These are phyloP conservation scores for Neolamprologus variostigma DNA, from an alignment of 2,113 vertebrate species.

Conservation along the genomic window DNA sequence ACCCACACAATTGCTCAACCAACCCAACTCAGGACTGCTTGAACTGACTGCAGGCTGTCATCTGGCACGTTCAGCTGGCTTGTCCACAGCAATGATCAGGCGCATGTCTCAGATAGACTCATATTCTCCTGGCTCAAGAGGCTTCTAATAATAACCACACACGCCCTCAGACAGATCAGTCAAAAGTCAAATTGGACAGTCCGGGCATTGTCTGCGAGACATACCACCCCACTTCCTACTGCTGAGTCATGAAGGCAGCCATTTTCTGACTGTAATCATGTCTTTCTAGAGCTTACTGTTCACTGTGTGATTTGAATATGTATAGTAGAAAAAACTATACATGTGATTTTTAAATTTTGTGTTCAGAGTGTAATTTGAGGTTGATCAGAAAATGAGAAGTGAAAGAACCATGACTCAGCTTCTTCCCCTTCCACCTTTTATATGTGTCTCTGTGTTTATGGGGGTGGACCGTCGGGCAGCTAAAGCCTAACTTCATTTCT, in stretches of 20 bases:
- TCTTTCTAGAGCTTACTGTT: rapidly evolving
- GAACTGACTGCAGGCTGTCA: constrained; percentile 12
- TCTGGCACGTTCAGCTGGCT: constrained; percentile 47
- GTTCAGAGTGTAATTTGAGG: not conserved
- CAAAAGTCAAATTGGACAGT: not conserved
- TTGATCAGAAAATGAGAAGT: not conserved
- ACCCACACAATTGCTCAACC: too few species aligned
- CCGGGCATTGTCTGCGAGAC: not conserved
- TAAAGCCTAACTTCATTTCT: constrained; percentile 21
- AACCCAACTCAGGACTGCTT: not conserved
- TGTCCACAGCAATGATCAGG: constrained; percentile 15
- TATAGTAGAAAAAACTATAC: not conserved
- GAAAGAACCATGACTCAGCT: not conserved
- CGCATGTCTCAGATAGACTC: constrained; percentile 25
- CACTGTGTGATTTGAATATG: not conserved
- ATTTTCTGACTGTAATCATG: not conserved
- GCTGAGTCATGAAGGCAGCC: not conserved
- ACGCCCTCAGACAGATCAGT: not conserved
- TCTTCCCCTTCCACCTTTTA: not conserved
- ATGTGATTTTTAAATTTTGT: not conserved
- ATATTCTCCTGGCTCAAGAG: constrained; percentile 5
- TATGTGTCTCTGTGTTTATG: not conserved
- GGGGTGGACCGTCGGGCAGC: not conserved
- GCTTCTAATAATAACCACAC: constrained; percentile 24
- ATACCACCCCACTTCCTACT: not conserved